A percentile compares a stretch with the other conserved stretches of the same genome.
These are phyloP conservation scores for Tetragnatha montana DNA, from an alignment of 2,888 invertebrate genomes.

Conservation along the genomic window DNA sequence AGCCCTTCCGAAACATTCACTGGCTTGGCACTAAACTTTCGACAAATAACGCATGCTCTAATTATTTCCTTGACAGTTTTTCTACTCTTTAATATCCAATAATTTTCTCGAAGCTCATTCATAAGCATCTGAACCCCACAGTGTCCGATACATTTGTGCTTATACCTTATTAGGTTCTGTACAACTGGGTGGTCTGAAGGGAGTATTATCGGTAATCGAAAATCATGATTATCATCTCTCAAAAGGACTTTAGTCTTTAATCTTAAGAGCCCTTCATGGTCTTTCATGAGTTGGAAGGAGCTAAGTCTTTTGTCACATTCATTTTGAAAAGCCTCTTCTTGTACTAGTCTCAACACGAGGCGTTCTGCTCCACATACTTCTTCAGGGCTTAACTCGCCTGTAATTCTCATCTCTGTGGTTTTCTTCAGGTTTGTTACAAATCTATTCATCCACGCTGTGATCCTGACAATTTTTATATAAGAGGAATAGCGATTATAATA, in stretches of 20 bases:
- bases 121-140: conserved; percentile 28
- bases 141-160: conserved; percentile 9
- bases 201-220: conserved; percentile 14
- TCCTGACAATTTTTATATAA: conserved; percentile 6
- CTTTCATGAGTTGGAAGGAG: background rate
- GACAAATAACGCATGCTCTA: background rate
- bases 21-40: background rate
- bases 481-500: conserved; percentile 20
- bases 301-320: conserved; percentile 11
- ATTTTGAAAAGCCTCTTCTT: conserved; percentile 7
- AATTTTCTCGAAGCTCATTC: background rate
- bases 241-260: conserved; percentile 17
- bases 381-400: background rate
- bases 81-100: conserved; percentile 12
- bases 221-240: conserved; percentile 20
- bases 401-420: background rate
- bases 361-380: conserved; percentile 18
- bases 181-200: conserved; percentile 22
- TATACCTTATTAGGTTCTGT: conserved; percentile 7
- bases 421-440: conserved; percentile 19
- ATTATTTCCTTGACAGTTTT: background rate
- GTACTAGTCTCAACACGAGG: conserved; percentile 14
- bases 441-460: background rate
- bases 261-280: conserved; percentile 7
- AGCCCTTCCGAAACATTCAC: conserved; percentile 14